Evolutionary conservation across 2,888 invertebrate species (phyloP).

Genomic region (Vannuccia rotundouncinata): DNA sequence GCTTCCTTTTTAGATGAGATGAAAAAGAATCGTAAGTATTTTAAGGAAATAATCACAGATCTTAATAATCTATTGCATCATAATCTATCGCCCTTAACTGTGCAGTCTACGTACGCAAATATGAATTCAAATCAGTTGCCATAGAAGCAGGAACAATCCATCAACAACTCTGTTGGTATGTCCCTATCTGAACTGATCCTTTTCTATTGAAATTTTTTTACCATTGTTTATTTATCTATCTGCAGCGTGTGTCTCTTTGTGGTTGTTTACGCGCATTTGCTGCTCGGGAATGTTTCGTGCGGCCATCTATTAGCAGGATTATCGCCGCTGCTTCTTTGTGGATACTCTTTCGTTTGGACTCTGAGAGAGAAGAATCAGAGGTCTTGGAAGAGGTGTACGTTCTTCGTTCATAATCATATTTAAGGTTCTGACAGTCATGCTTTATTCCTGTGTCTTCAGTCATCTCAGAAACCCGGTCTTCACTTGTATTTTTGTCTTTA

Average conservation of each 20-base stretch:
- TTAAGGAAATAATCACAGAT: slow-evolving; percentile 49
- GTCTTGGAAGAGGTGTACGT: not conserved
- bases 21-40: slow-evolving; percentile 65
- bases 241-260: slow-evolving; percentile 53
- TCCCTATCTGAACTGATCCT: slow-evolving; percentile 9
- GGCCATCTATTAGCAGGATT: not conserved
- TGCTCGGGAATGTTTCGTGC: slow-evolving; percentile 19
- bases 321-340: not conserved
- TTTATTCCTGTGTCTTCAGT: slow-evolving; percentile 65
- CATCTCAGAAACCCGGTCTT: not conserved
- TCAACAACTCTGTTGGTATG: slow-evolving; percentile 66
- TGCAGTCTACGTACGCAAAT: slow-evolving; percentile 67
- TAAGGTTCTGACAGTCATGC: not conserved
- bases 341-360: slow-evolving; percentile 18
- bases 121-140: slow-evolving; percentile 67
- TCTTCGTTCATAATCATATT: too few relatives aligned
- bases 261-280: slow-evolving; percentile 43
- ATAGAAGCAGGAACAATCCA: slow-evolving; percentile 71
- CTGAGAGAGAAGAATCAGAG: not conserved
- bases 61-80: slow-evolving; percentile 64
- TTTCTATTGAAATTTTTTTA: slow-evolving; percentile 25
- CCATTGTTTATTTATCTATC: not conserved
- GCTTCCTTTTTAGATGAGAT: slow-evolving; percentile 75
- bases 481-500: not conserved
- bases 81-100: slow-evolving; percentile 39